Evolutionary conservation across 2,888 invertebrate species (phyloP), one percentile per base, ranked within the genome.

Genomic region (Salticus scenicus): DNA sequence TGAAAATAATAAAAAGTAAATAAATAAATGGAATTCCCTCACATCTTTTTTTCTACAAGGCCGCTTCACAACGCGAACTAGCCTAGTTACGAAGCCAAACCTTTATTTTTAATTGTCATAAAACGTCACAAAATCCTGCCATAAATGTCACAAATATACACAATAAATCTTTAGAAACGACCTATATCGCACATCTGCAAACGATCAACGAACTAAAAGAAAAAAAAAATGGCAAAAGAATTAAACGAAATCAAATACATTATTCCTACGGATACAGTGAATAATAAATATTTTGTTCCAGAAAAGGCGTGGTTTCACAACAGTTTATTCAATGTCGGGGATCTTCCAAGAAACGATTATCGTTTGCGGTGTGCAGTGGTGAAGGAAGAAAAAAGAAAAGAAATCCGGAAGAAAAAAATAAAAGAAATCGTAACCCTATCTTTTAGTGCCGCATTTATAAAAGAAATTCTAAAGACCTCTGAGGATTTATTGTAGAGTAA

Each of bases 281-380:
- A 47, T 47, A 47, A 47, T 47, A 47, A 47, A 47, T 47, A 47
- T 47, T 47, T n/a, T 47, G 47, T 47, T 47, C 47, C 47, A 1
- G 37, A 37, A 47, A 47, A 47, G 47, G 47, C 47, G 47, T 47
- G 47, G 47, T n/a, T n/a, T 17, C 17, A 47, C 47, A 47, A 47
- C 47, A 12, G 47, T 47, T 47, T 47, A 47, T 47, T 47, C 47
- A 47, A 47, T 17, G 47, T 47, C 47, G 17, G 47, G 47, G 47
- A n/a, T 47, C 47, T 47, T 47, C 47, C 47, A 14, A 47, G 47
- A 47, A 47, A 47, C 47, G 47, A 47, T 47, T 47, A 47, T 47
- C 47, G 47, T 47, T n/a, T 47, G n/a, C 47, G 12, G 47, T 37
- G 37, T n/a, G n/a, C n/a, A 10, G 2, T 47, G 47, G 12, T n/a